Evolutionary conservation across 2,888 invertebrate species (phyloP).

Genomic region (Clitarchus hookeri): DNA sequence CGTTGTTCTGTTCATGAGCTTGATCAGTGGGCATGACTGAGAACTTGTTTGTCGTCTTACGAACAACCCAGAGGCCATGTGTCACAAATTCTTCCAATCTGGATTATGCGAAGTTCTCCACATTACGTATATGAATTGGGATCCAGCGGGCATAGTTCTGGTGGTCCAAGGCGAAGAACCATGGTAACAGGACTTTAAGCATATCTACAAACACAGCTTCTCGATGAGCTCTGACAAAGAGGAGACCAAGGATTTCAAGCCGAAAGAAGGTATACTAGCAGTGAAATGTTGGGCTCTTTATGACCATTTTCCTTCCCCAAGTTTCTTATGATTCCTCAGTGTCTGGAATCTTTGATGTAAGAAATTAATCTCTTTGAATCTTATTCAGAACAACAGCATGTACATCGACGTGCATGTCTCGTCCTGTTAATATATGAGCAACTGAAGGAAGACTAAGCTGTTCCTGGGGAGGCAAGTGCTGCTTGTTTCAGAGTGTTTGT

Average conservation of each 20-base stretch:
- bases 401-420: neutral
- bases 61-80: slow-evolving; percentile 6
- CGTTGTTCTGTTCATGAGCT: slow-evolving; percentile 29
- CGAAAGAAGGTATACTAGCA: neutral
- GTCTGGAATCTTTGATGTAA: neutral
- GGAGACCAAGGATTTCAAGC: neutral
- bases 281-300: neutral
- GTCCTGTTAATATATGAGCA: neutral
- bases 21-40: slow-evolving; percentile 29
- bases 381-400: neutral
- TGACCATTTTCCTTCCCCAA: neutral
- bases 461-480: neutral
- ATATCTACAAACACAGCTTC: neutral
- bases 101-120: slow-evolving; percentile 17
- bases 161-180: neutral
- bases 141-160: neutral
- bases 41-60: neutral
- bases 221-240: neutral
- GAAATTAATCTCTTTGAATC: neutral
- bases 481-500: neutral
- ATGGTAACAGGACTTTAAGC: neutral
- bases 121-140: neutral
- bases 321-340: neutral
- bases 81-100: neutral
- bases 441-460: neutral